Conservation (phyloP, 2,888 invertebrate genomes). For the Orthonevra nobilis region DNA sequence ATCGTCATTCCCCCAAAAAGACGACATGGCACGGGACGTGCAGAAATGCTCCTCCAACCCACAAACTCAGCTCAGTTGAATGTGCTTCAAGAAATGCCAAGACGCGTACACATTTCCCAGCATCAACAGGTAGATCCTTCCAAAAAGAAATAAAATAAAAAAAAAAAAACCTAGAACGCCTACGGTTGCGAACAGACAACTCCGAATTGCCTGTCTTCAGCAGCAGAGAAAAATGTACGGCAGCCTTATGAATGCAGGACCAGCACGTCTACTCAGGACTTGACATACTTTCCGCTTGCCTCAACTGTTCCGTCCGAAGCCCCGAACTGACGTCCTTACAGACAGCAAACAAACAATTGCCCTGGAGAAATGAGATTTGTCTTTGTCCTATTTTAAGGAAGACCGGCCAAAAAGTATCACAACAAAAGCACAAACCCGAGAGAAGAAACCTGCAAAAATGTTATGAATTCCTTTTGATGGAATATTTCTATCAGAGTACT, state of each 20-base stretch:
- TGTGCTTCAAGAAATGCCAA: constrained; percentile 17
- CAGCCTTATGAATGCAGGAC: not conserved
- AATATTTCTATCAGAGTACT: constrained; percentile 47
- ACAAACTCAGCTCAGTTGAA: not conserved
- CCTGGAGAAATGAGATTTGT: constrained; percentile 56
- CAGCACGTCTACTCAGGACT: constrained; percentile 37
- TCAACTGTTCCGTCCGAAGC: not conserved
- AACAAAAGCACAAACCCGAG: not conserved
- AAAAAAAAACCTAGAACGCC: constrained; percentile 17
- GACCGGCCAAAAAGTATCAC: not conserved
- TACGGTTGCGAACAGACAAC: constrained; percentile 19
- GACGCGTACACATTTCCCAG: not conserved
- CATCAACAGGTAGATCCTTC: constrained; percentile 49
- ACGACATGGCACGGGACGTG: not conserved
- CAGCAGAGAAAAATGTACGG: constrained; percentile 40
- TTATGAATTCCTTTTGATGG: constrained; percentile 66
- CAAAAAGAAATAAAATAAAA: too few species aligned
- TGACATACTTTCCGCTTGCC: constrained; percentile 53
- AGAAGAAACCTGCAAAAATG: constrained; percentile 36
- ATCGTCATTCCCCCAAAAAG: not conserved
- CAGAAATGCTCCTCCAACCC: not conserved
- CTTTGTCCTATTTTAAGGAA: constrained; percentile 41
- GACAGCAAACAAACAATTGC: constrained; percentile 35
- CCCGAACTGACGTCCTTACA: constrained; percentile 27
- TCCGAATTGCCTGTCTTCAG: constrained; percentile 52